Evolutionary conservation across 1,140 invertebrate species (phyloP).

Genomic region (Brachionus sp.): DNA sequence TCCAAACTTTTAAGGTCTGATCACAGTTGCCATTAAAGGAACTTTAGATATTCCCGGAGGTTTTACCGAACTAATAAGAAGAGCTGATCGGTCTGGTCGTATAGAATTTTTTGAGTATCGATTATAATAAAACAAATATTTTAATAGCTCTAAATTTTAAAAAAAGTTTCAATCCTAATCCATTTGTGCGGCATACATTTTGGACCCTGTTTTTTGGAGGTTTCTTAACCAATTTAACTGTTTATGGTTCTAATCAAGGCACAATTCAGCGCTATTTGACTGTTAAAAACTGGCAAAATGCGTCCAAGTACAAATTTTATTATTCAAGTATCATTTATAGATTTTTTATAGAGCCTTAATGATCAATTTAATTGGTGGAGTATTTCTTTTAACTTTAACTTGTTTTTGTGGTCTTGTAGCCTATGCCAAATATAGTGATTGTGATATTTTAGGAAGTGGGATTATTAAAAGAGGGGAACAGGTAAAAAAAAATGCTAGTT

Average conservation of each 20-base stretch:
- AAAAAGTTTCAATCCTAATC: constrained; percentile 65
- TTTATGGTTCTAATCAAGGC: constrained; percentile 88
- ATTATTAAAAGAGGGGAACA: constrained; percentile 46
- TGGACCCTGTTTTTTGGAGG: constrained; percentile 85
- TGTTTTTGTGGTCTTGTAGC: constrained; percentile 45
- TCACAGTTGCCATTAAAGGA: constrained; percentile 63
- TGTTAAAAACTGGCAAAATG: constrained; percentile 58
- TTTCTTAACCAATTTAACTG: constrained; percentile 81
- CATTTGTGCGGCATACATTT: constrained; percentile 73
- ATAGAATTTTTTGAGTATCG: constrained; percentile 44
- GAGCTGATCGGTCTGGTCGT: not conserved
- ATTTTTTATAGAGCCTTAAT: constrained; percentile 68
- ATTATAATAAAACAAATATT: too few species aligned
- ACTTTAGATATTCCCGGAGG: not conserved
- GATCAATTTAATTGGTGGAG: constrained; percentile 87
- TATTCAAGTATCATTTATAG: not conserved
- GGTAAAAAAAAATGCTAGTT: constrained; percentile 54
- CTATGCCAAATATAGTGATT: constrained; percentile 47
- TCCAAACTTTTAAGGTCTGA: not conserved
- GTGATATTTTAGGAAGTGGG: constrained; percentile 46
- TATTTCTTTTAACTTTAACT: constrained; percentile 40
- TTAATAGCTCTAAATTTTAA: not conserved
- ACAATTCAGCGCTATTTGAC: constrained; percentile 87
- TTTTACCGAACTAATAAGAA: constrained; percentile 52
- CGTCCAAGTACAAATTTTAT: constrained; percentile 22